These are phyloP conservation scores for Beroe ovata DNA, from an alignment of 37 sponge, comb jelly and placozoan species.

Conservation along the genomic window DNA sequence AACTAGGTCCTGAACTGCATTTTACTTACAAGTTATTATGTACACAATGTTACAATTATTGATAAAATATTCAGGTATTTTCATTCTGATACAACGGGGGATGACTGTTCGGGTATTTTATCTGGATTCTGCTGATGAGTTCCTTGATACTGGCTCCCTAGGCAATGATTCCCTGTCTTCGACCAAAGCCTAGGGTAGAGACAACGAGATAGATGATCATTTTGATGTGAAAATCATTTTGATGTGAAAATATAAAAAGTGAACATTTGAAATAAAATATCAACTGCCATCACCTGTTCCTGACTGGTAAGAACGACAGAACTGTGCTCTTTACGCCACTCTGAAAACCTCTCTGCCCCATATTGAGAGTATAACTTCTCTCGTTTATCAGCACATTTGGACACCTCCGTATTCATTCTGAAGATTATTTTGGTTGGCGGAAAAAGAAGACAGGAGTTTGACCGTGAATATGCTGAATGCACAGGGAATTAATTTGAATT, in stretches of 20 bases:
- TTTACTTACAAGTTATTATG: no score
- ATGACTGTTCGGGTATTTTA: no score
- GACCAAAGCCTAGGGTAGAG: slow-evolving; percentile 43
- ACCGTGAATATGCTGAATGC: no score
- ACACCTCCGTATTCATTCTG: slow-evolving; percentile 57
- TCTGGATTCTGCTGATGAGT: slow-evolving; percentile 39
- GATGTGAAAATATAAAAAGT: neutral
- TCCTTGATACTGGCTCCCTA: neutral
- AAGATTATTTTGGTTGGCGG: neutral
- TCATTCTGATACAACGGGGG: no score
- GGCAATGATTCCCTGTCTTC: slow-evolving; percentile 4
- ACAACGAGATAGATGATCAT: no score
- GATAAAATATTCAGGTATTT: no score
- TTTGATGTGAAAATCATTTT: no score
- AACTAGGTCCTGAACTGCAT: no score
- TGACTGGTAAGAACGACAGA: neutral
- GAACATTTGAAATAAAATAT: neutral
- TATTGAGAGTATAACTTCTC: slow-evolving; percentile 1
- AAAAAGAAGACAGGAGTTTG: neutral
- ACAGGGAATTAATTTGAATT: no score
- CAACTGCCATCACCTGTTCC: slow-evolving; percentile 28
- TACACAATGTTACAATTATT: no score
- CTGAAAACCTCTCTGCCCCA: slow-evolving; percentile 43
- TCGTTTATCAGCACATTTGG: slow-evolving; percentile 34
- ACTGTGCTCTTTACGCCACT: slow-evolving; percentile 52